These are phyloP conservation scores for Parazoanthus atlanticus DNA, from an alignment of 92 coral and sea anemone species.

Conservation along the genomic window DNA sequence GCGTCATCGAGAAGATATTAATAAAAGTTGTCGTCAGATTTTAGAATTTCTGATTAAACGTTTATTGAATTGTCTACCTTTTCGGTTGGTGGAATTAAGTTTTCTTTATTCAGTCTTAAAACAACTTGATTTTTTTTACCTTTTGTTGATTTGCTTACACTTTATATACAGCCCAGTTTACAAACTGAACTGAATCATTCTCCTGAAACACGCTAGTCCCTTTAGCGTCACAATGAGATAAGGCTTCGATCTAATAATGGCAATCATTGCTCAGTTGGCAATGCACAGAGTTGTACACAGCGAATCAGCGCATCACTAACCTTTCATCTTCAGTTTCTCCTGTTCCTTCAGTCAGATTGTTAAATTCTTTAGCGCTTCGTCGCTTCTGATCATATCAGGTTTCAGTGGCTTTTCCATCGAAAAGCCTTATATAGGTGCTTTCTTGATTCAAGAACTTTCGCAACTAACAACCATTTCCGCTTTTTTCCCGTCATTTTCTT, in stretches of 20 bases:
- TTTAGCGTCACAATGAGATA: neutral
- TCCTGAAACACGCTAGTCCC: neutral
- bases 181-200: no score
- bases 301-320: neutral
- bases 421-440: neutral
- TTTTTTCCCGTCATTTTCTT: neutral
- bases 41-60: no score
- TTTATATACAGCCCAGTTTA: neutral
- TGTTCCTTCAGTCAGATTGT: neutral
- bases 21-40: no score
- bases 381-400: neutral
- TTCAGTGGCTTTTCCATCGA: neutral
- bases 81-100: neutral
- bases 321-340: neutral
- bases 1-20: no score
- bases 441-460: neutral
- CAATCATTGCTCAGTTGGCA: neutral
- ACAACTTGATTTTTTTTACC: no score
- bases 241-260: neutral
- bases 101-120: neutral
- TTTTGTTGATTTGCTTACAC: neutral
- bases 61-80: no score
- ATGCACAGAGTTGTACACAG: neutral
- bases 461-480: neutral
- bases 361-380: neutral